Evolutionary conservation across 30 jellyfish, hydroid and myxozoan species (phyloP).

Genomic region (Aurelia sp.): DNA sequence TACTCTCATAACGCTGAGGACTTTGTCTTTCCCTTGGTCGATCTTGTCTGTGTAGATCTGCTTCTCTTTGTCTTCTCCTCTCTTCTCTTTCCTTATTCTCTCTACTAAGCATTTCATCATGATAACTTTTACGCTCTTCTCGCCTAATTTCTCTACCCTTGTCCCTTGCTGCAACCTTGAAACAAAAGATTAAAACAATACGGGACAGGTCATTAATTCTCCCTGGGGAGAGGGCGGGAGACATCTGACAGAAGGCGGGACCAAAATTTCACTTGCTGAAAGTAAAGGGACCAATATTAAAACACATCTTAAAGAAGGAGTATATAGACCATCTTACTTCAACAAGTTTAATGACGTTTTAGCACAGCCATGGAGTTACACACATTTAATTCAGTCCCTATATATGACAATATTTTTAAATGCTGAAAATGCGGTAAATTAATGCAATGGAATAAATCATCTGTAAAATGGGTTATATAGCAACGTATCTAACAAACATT

Average conservation of each 20-base stretch:
- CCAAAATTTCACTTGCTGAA: too few relatives aligned
- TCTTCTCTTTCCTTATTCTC: slow-evolving; percentile 44
- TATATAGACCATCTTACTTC: too few relatives aligned
- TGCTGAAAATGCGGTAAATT: background rate
- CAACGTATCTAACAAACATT: background rate
- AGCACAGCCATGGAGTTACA: too few relatives aligned
- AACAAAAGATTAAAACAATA: background rate
- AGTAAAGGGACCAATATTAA: too few relatives aligned
- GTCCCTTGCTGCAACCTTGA: slow-evolving; percentile 49
- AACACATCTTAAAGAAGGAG: too few relatives aligned
- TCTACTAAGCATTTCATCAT: slow-evolving; percentile 27
- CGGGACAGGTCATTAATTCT: background rate
- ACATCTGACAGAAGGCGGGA: too few relatives aligned
- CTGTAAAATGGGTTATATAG: background rate
- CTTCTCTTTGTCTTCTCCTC: slow-evolving; percentile 40
- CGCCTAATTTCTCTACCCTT: slow-evolving; percentile 36
- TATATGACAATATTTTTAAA: too few relatives aligned
- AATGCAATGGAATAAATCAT: too few relatives aligned
- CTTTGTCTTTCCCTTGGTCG: slow-evolving; percentile 19
- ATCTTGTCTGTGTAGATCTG: slow-evolving; percentile 11
- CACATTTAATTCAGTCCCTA: too few relatives aligned
- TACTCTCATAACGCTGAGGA: slow-evolving; percentile 2
- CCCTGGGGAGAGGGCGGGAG: too few relatives aligned
- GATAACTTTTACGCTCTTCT: background rate
- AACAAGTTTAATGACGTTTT: too few relatives aligned